Evolutionary conservation across 2,797 vertebrate species (phyloP).

Genomic region (Hippopotamyrus pictus): DNA sequence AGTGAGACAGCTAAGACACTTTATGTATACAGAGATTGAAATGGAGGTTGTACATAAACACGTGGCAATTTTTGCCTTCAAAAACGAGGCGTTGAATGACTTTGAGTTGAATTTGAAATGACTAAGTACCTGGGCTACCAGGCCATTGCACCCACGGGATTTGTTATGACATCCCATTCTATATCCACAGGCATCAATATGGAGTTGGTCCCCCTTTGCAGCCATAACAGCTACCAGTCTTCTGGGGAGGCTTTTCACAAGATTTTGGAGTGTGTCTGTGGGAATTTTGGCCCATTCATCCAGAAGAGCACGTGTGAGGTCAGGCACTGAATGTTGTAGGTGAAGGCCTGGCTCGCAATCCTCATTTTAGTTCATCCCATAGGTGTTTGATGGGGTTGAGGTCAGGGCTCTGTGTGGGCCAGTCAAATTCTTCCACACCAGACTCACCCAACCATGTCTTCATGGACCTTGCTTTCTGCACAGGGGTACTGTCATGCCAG

Average conservation of each 20-base stretch:
- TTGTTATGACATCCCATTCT: neutral
- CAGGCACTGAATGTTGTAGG: neutral
- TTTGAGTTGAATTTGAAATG: neutral
- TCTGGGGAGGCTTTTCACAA: neutral
- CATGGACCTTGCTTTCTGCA: neutral
- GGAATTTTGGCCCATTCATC: neutral
- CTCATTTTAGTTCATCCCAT: neutral
- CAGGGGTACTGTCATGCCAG: neutral
- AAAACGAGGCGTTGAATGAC: neutral
- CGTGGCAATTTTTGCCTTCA: neutral
- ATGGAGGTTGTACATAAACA: neutral
- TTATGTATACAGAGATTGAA: neutral
- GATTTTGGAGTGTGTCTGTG: neutral
- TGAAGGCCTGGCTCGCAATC: neutral
- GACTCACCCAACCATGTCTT: neutral
- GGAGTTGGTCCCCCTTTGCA: neutral
- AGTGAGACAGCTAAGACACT: neutral
- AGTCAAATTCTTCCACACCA: neutral
- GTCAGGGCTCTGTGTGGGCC: neutral
- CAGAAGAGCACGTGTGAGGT: neutral
- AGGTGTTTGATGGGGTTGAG: neutral
- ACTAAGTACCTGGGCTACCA: neutral
- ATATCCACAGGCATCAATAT: neutral
- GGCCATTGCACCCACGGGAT: neutral
- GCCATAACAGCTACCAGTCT: neutral